These are phyloP conservation scores for Tetramorium alpestre DNA, from an alignment of 1,140 invertebrate genomes.

Conservation along the genomic window DNA sequence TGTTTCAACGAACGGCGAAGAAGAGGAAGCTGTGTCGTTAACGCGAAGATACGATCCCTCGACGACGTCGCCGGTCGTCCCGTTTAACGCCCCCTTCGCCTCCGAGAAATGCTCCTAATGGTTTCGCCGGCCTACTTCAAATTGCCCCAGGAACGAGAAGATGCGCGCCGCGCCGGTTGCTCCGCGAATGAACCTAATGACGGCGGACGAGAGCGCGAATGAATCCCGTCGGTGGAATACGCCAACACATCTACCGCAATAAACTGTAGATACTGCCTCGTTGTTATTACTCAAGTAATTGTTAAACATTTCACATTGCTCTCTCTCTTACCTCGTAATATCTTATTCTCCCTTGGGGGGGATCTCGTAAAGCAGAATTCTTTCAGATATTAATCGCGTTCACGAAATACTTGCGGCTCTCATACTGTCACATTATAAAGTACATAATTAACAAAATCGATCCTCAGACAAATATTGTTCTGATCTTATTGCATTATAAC, in stretches of 20 bases:
- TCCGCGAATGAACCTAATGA: conserved; percentile 51
- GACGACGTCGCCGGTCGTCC: conserved; percentile 54
- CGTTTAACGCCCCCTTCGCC: conserved; percentile 64
- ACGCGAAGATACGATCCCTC: conserved; percentile 56
- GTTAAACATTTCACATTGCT: conserved; percentile 26
- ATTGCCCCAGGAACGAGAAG: conserved; percentile 59
- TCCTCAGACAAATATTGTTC: not conserved
- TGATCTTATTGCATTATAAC: not conserved
- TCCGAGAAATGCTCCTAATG: conserved; percentile 63
- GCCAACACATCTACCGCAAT: not conserved
- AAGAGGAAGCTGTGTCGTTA: conserved; percentile 56
- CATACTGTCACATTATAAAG: not conserved
- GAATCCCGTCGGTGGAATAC: conserved; percentile 2
- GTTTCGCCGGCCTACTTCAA: conserved; percentile 60
- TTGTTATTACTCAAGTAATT: conserved; percentile 48
- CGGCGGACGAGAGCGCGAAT: conserved; percentile 51
- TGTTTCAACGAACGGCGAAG: conserved; percentile 18
- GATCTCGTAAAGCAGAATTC: not conserved
- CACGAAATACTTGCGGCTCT: not conserved
- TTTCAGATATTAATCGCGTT: not conserved
- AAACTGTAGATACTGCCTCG: conserved; percentile 18
- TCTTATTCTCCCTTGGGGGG: conserved; percentile 2
- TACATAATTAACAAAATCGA: not conserved
- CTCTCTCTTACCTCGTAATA: conserved; percentile 11
- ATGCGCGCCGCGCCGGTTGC: conserved; percentile 36